Evolutionary conservation across 1,140 invertebrate species (phyloP), one percentile per base, ranked within the genome.

Genomic region (Bicyclus anynana): DNA sequence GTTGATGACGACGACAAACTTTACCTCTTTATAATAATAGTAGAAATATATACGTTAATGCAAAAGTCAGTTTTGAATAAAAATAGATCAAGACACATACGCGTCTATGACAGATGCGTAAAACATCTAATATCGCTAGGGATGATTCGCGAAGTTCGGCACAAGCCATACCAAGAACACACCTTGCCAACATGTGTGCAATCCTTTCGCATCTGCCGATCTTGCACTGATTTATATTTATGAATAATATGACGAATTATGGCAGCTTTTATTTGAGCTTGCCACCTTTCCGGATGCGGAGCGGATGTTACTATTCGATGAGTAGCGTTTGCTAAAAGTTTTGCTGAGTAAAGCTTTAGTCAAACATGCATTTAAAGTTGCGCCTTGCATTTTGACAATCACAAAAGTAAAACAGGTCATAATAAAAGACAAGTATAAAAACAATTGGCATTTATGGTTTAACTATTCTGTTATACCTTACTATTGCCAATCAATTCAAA

Each of bases 231-330:
- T 87, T 84, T 84, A 81, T 83, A 84, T 83, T 83, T 86, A 82
- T 87, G 82, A 87, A 87, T 85, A 83, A 85, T 85, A 87, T 85
- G 84, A 87, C 82, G 82, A 85, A 87, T 85, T 84, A 84, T 83
- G 69, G 63, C 63, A 64, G 55, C 80, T 68, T 85, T 85, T 85
- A 81, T 79, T 72, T 75, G 72, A 67, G 62, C 65, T n/a, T 70
- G 57, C 57, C 82, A 87, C 84, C 84, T 87, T 87, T 80, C 77
- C 84, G 84, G 84, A 86, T 87, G 81, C 77, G 67, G 72, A 64
- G 66, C 77, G 81, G 81, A 87, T 84, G 78, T 77, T 66, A 54
- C 68, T 70, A 72, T 67, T 60, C 64, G 66, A 70, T 70, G 62
- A 66, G 55, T 73, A 52, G 75, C 59, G 67, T 35, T 55, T 50